Conservation (phyloP, 1,140 invertebrate genomes). For the Potamilus streckersoni region DNA sequence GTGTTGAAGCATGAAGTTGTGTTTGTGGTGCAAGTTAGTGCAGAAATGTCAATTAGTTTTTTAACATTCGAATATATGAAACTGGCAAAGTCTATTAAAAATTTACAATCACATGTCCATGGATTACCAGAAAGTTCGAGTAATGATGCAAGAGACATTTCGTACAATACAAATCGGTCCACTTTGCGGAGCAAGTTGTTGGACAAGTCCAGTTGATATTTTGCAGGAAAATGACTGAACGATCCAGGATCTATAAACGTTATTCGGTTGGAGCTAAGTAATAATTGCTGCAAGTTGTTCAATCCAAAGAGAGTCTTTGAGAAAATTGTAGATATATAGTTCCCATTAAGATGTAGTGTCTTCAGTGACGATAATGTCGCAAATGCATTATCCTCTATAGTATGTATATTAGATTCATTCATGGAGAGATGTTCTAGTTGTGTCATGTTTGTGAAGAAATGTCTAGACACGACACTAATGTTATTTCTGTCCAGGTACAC, state of each 20-base stretch:
- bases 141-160: neutral
- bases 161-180: constrained; percentile 12
- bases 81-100: constrained; percentile 27
- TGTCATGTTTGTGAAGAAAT: constrained; percentile 34
- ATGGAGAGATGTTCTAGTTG: constrained; percentile 35
- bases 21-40: constrained; percentile 30
- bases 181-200: constrained; percentile 37
- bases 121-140: constrained; percentile 41
- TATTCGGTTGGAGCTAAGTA: constrained; percentile 45
- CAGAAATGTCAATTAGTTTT: constrained; percentile 21
- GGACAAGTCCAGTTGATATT: constrained; percentile 33
- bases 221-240: constrained; percentile 23
- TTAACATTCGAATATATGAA: constrained; percentile 24
- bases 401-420: constrained; percentile 43
- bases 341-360: constrained; percentile 42
- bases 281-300: constrained; percentile 35
- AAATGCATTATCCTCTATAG: constrained; percentile 42
- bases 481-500: constrained; percentile 48
- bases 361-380: constrained; percentile 32
- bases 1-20: neutral
- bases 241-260: constrained; percentile 31
- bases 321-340: constrained; percentile 31
- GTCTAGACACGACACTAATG: constrained; percentile 21
- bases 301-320: constrained; percentile 33
- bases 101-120: constrained; percentile 43